Evolutionary conservation across 2,888 invertebrate genomes (phyloP).

Genomic region (Galeruca laticollis): DNA sequence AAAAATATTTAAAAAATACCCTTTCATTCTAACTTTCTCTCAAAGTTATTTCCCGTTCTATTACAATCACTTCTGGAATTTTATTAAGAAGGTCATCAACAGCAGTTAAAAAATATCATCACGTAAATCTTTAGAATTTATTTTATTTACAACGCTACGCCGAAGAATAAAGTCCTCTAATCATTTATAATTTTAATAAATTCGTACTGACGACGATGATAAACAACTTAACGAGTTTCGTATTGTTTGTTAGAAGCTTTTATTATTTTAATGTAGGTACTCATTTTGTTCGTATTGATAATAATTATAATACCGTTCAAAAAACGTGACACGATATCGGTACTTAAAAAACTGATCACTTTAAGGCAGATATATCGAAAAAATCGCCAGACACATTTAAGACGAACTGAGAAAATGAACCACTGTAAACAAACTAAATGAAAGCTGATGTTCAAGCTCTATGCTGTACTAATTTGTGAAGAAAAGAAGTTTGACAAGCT

Average conservation of each 20-base stretch:
- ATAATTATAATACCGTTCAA: too few species aligned
- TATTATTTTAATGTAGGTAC: neutral
- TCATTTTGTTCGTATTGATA: neutral
- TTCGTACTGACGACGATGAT: neutral
- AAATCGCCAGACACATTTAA: too few species aligned
- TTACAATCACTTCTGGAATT: constrained; percentile 20
- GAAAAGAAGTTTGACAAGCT: too few species aligned
- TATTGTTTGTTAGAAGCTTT: neutral
- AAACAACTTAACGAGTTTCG: neutral
- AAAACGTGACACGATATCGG: too few species aligned
- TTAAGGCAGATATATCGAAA: too few species aligned
- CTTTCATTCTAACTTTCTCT: neutral
- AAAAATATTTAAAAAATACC: neutral
- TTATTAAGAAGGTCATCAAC: constrained; percentile 33
- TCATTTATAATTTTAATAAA: constrained; percentile 16
- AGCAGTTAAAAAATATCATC: constrained; percentile 31
- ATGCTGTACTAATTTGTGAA: too few species aligned
- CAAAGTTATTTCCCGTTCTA: neutral
- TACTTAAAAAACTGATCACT: too few species aligned
- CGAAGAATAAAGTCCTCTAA: constrained; percentile 12
- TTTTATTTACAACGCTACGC: constrained; percentile 21
- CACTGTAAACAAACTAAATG: too few species aligned
- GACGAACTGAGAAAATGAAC: too few species aligned
- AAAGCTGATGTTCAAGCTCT: too few species aligned
- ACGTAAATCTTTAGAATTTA: constrained; percentile 31